A percentile compares a stretch with the other conserved stretches of the same genome.
Conservation (phyloP, 2,797 vertebrate genomes). For the Megaceryle alcyon region DNA sequence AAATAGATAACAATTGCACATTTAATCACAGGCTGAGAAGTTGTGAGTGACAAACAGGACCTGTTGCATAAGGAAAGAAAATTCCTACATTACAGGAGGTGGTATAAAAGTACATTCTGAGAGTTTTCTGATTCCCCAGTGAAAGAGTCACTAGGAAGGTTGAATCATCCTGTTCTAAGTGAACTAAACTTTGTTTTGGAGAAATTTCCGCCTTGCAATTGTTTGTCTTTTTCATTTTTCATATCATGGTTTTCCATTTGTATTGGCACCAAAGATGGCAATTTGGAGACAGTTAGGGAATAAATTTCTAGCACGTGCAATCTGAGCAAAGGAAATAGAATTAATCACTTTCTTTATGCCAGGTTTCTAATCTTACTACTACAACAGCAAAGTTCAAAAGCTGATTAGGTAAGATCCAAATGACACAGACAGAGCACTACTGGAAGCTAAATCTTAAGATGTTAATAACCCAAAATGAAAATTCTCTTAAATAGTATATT, state of each 20-base stretch:
- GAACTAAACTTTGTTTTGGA: slow-evolving; percentile 27
- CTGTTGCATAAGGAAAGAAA: not conserved
- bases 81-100: not conserved
- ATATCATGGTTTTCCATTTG: not conserved
- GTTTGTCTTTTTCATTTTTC: not conserved
- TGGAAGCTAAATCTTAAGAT: not conserved
- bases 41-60: slow-evolving; percentile 18
- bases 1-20: slow-evolving; percentile 43
- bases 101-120: slow-evolving; percentile 18
- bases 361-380: not conserved
- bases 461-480: not conserved
- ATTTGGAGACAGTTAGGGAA: not conserved
- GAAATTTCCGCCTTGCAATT: not conserved
- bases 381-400: not conserved
- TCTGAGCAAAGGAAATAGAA: not conserved
- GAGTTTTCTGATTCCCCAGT: not conserved
- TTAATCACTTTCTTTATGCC: not conserved
- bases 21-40: slow-evolving; percentile 30
- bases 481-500: not conserved
- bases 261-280: not conserved
- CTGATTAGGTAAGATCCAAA: not conserved
- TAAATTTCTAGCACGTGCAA: not conserved
- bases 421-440: not conserved
- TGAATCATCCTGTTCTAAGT: not conserved
- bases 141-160: not conserved